Percentiles rank a stretch among this genome's conserved stretches.
Evolutionary conservation across 2,797 vertebrate genomes (phyloP).

Genomic region (Australoheros facetus): DNA sequence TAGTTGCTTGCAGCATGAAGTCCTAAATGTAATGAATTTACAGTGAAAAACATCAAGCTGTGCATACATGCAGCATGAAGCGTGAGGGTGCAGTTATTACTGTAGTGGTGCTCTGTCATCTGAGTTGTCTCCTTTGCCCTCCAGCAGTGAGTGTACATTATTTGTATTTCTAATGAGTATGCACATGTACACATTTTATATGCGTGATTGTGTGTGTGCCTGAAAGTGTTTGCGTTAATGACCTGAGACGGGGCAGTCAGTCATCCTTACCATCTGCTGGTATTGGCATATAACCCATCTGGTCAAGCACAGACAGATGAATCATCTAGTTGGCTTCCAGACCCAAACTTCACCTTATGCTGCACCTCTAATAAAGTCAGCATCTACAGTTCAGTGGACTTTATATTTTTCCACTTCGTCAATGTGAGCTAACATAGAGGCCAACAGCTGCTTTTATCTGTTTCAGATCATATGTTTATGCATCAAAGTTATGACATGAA

Average conservation of each 20-base stretch:
- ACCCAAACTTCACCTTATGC: conserved; percentile 57
- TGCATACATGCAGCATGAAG: background rate
- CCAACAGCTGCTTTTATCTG: conserved; percentile 48
- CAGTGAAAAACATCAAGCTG: background rate
- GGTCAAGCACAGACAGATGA: conserved; percentile 67
- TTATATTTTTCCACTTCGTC: background rate
- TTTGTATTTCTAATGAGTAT: conserved; percentile 21
- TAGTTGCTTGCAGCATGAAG: background rate
- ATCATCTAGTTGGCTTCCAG: conserved; percentile 69
- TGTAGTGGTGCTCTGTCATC: background rate
- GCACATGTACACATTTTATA: conserved; percentile 18
- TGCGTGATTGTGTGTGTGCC: conserved; percentile 33
- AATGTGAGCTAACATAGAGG: conserved; percentile 22
- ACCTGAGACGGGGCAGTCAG: conserved; percentile 59
- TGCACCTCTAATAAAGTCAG: conserved; percentile 47
- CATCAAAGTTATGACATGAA: background rate
- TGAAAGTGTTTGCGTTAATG: conserved; percentile 63
- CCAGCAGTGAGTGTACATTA: conserved; percentile 1
- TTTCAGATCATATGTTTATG: conserved; percentile 9
- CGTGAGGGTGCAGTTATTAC: background rate
- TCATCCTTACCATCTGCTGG: conserved; percentile 73
- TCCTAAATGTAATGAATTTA: conserved; percentile 12
- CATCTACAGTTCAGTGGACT: conserved; percentile 45
- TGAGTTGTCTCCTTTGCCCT: background rate
- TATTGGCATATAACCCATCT: conserved; percentile 66